Evolutionary conservation across 2,113 vertebrate genomes (phyloP).

Genomic region (Solea senegalensis): DNA sequence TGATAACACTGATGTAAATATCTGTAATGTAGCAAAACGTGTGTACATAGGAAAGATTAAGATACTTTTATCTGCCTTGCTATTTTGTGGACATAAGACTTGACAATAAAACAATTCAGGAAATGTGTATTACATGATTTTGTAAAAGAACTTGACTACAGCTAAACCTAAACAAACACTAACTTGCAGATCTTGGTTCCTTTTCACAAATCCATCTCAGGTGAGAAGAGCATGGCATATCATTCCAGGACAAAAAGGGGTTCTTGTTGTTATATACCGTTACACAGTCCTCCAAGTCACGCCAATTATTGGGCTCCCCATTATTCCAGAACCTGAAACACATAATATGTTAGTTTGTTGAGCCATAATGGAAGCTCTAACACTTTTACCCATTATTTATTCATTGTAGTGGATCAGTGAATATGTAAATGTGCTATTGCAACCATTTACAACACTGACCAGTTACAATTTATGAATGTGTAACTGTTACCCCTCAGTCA

Average conservation of each 20-base stretch:
- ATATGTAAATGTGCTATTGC: neutral
- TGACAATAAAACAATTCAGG: conserved; percentile 37
- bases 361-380: neutral
- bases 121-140: conserved; percentile 1
- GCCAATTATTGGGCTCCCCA: conserved; percentile 71
- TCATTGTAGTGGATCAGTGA: neutral
- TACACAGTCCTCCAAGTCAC: conserved; percentile 71
- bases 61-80: neutral
- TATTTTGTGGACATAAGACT: conserved; percentile 25
- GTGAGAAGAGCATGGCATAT: conserved; percentile 60
- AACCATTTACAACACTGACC: conserved; percentile 5
- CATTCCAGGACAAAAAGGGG: conserved; percentile 76
- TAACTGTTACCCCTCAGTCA: conserved; percentile 55
- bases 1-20: conserved; percentile 19
- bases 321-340: conserved; percentile 74
- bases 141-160: neutral
- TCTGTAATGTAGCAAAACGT: conserved; percentile 26
- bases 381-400: neutral
- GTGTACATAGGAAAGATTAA: conserved; percentile 42
- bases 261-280: conserved; percentile 60
- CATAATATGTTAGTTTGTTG: neutral
- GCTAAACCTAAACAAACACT: conserved; percentile 9
- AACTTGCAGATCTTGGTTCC: neutral
- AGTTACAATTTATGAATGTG: neutral
- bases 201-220: conserved; percentile 81